Evolutionary conservation across 2,888 invertebrate genomes (phyloP).

Genomic region (Ectobius pallidus): DNA sequence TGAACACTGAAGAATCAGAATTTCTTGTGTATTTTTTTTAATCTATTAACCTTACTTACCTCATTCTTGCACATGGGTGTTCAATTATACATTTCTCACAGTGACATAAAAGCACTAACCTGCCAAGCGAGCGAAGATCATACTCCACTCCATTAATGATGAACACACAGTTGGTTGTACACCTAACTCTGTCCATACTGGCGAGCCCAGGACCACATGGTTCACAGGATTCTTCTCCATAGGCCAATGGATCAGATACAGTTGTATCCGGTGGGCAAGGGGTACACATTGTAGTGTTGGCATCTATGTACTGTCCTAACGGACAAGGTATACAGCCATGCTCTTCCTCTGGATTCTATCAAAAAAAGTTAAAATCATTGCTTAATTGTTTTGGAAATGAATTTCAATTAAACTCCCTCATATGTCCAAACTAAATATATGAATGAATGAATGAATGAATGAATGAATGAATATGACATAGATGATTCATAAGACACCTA

Average conservation of each 20-base stretch:
- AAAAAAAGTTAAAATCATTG: no score
- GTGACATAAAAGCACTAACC: no score
- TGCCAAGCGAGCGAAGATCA: slow-evolving; percentile 39
- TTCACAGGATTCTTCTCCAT: slow-evolving; percentile 55
- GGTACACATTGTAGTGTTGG: slow-evolving; percentile 53
- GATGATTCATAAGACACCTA: no score
- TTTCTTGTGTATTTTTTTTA: no score
- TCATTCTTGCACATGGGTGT: no score
- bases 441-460: not conserved
- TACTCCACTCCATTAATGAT: slow-evolving; percentile 46
- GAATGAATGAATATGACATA: no score
- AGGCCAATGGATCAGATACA: slow-evolving; percentile 51
- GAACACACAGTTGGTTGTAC: slow-evolving; percentile 56
- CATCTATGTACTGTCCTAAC: slow-evolving; percentile 57
- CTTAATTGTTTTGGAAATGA: no score
- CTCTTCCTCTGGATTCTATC: slow-evolving; percentile 39
- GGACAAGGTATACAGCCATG: slow-evolving; percentile 60
- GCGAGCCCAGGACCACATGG: slow-evolving; percentile 58
- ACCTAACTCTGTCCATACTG: slow-evolving; percentile 53
- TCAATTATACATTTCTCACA: no score
- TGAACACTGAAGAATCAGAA: no score
- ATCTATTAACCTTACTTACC: no score
- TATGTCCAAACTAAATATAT: no score
- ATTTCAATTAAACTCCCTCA: no score
- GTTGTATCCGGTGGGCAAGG: slow-evolving; percentile 55